Evolutionary conservation across 2,888 invertebrate genomes (phyloP), one percentile per base, ranked within the genome.

Genomic region (Smittia aterrima): DNA sequence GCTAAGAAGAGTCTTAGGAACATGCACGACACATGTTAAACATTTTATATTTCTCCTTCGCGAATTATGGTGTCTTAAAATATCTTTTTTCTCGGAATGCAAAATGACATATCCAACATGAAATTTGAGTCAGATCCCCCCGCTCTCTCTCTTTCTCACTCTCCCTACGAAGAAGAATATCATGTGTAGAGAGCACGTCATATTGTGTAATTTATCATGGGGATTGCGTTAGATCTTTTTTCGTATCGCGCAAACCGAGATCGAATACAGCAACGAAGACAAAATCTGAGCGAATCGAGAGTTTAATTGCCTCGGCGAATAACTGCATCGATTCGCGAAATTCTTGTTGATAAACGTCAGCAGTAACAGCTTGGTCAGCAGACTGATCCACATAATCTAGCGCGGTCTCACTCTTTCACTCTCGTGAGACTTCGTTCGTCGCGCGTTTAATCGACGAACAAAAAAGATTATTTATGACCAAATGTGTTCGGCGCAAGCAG

Each of bases 161-260:
- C 47, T 16, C n/a, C 47, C 2, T 47, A 2, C 47, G 6, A 13
- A 47, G 58, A 9, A 58, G 13, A 58, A 24, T 58, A 16, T 24
- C 58, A 58, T 9, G 47, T 16, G 47, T 47, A 47, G 4, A 20
- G 40, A 32, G 24, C 70, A 54, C 72, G 72, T 72, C 72, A 72
- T 72, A 72, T 72, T 72, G 62, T 72, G 72, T 58, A 72, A 72
- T 72, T 72, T 72, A 72, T 72, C 72, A 62, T 38, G 72, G 38
- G 72, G 40, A 72, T 72, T 72, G 72, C 72, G 72, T 72, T 72
- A 72, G 72, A 72, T 72, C 22, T 72, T 72, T 54, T 72, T 40
- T n/a, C 27, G 25, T 13, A 27, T 64, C 25, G 3, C 27, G 58
- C 18, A 18, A 58, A 58, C 18, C 22, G 58, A 58, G n/a, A 58